phyloP scores from a whole-genome alignment of 2,113 vertebrate genomes.

The Phaethon lepturus region DNA sequence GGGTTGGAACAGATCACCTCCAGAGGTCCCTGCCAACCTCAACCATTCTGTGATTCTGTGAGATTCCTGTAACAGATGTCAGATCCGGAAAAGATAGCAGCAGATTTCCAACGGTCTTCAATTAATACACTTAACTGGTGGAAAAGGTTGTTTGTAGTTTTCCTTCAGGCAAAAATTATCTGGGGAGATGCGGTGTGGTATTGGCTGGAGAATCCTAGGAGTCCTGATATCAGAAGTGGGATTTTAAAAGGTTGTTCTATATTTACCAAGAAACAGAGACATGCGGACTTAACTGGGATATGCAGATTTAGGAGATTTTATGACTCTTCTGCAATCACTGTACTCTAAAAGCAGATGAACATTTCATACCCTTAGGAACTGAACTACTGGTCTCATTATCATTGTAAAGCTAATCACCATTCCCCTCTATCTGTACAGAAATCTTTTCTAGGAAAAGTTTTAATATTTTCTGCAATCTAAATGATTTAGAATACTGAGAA shows the following conservation, averaged over 20 bases:
- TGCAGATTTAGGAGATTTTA: slow-evolving; percentile 17
- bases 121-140: background rate
- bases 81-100: background rate
- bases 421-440: background rate
- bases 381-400: slow-evolving; percentile 62
- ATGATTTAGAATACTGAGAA: background rate
- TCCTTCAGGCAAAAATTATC: background rate
- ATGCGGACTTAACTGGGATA: background rate
- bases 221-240: background rate
- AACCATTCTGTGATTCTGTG: background rate
- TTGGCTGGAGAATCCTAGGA: background rate
- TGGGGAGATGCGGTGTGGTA: background rate
- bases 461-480: background rate
- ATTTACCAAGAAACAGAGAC: background rate
- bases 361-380: slow-evolving; percentile 61
- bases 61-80: background rate
- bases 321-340: slow-evolving; percentile 9
- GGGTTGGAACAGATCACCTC: background rate
- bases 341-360: slow-evolving; percentile 40
- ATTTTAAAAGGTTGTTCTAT: slow-evolving; percentile 24
- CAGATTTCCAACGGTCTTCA: background rate
- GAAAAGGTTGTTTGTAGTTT: background rate
- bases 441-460: background rate
- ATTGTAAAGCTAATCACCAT: slow-evolving; percentile 16
- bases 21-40: background rate